Percentiles rank a stretch among this genome's conserved stretches.
Evolutionary conservation across 2,797 vertebrate species (phyloP).

Genomic region (Semaprochilodus insignis): DNA sequence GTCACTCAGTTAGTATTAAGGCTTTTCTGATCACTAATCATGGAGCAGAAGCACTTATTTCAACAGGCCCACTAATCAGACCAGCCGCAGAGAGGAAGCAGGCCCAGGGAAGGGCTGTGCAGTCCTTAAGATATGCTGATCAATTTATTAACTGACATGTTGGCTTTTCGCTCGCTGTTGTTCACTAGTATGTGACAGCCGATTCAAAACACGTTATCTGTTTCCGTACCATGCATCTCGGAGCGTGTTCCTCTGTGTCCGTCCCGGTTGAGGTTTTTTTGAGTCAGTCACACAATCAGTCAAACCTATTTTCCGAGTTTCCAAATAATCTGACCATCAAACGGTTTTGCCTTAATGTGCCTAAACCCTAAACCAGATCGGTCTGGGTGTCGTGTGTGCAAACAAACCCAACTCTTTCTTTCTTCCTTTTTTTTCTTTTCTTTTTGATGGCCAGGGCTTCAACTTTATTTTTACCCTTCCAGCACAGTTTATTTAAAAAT

Average conservation of each 20-base stretch:
- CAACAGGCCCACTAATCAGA: slow-evolving; percentile 50
- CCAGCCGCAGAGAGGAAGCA: slow-evolving; percentile 28
- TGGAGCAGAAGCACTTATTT: slow-evolving; percentile 34
- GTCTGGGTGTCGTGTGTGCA: slow-evolving; percentile 58
- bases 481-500: slow-evolving; percentile 80
- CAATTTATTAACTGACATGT: slow-evolving; percentile 51
- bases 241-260: slow-evolving; percentile 8
- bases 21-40: slow-evolving; percentile 50
- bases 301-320: slow-evolving; percentile 30
- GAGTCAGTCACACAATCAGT: slow-evolving; percentile 41
- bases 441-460: slow-evolving; percentile 52
- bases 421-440: slow-evolving; percentile 32
- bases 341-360: slow-evolving; percentile 52
- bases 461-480: slow-evolving; percentile 71
- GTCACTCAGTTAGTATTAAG: slow-evolving; percentile 53
- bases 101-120: slow-evolving; percentile 38
- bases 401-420: slow-evolving; percentile 67
- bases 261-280: slow-evolving; percentile 28
- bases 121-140: slow-evolving; percentile 43
- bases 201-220: slow-evolving; percentile 20
- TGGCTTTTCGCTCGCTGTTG: slow-evolving; percentile 34
- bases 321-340: slow-evolving; percentile 59
- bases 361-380: slow-evolving; percentile 60
- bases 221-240: slow-evolving; percentile 16
- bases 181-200: not conserved